These are phyloP conservation scores for Aphidoletes aphidimyza DNA, from an alignment of 2,888 invertebrate genomes.

Conservation along the genomic window DNA sequence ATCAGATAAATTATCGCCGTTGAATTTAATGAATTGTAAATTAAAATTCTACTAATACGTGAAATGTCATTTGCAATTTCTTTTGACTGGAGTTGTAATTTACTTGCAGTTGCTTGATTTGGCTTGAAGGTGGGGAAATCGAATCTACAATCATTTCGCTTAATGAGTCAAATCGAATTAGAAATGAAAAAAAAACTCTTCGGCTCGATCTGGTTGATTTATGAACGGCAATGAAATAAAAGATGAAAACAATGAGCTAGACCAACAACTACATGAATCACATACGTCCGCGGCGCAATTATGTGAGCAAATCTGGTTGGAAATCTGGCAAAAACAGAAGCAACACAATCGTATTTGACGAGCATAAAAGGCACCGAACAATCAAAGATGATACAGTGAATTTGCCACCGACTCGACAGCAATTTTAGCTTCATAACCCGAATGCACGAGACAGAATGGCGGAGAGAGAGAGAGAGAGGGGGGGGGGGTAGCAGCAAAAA, in stretches of 20 bases:
- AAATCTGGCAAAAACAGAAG: too few species aligned
- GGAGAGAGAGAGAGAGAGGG: background rate
- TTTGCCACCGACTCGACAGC: conserved; percentile 35
- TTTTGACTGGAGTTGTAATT: background rate
- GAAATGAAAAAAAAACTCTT: too few species aligned
- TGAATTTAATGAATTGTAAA: conserved; percentile 30
- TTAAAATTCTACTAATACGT: background rate
- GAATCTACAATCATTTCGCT: background rate
- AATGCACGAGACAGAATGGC: too few species aligned
- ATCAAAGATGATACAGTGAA: conserved; percentile 14
- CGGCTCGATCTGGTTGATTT: background rate
- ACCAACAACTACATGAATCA: too few species aligned
- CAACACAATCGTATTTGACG: background rate
- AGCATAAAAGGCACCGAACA: conserved; percentile 15
- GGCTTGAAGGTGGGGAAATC: background rate
- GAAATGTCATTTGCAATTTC: background rate
- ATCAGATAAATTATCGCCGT: background rate
- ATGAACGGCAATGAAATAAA: background rate
- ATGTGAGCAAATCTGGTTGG: background rate
- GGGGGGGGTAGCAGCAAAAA: background rate
- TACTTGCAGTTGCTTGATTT: background rate
- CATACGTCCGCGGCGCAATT: background rate
- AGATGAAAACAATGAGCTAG: background rate
- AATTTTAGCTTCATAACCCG: background rate
- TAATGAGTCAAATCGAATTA: conserved; percentile 4